Evolutionary conservation across 2,113 vertebrate species (phyloP).

Genomic region (Rhea pennata): DNA sequence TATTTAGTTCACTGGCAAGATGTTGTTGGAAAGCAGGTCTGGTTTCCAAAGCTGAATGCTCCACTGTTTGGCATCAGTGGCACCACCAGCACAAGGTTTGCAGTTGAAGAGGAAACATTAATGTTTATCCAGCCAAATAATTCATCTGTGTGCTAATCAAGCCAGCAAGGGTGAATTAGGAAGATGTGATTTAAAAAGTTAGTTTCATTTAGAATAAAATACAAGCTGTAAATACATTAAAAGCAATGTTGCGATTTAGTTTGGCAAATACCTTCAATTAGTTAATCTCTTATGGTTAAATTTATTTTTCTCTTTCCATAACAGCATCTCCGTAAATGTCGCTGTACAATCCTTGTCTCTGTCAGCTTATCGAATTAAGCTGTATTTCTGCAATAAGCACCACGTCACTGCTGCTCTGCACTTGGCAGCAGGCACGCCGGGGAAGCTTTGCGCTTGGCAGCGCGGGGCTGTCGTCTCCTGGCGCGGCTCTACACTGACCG

Average conservation of each 20-base stretch:
- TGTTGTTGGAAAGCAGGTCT: not conserved
- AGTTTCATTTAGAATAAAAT: slow-evolving; percentile 13
- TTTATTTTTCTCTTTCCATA: not conserved
- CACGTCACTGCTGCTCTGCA: not conserved
- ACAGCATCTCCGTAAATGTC: not conserved
- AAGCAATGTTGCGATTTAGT: not conserved
- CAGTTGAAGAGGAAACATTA: not conserved
- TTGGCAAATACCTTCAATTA: not conserved
- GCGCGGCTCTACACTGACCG: not conserved
- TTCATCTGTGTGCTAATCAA: not conserved
- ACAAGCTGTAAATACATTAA: not conserved
- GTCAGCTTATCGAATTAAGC: slow-evolving; percentile 14
- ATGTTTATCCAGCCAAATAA: not conserved
- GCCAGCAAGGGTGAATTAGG: not conserved
- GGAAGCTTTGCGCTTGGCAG: not conserved
- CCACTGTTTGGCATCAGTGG: not conserved
- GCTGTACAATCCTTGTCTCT: not conserved
- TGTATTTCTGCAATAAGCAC: slow-evolving; percentile 22
- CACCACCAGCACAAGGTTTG: not conserved
- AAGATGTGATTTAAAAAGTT: not conserved
- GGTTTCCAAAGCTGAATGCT: not conserved
- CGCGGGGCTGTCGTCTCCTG: not conserved
- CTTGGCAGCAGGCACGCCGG: not conserved
- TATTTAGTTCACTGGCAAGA: not conserved
- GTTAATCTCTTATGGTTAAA: not conserved